A percentile compares a stretch with the other conserved stretches of the same genome.
phyloP scores from a whole-genome alignment of 2,888 invertebrate genomes.

The Subacronicta megacephala region DNA sequence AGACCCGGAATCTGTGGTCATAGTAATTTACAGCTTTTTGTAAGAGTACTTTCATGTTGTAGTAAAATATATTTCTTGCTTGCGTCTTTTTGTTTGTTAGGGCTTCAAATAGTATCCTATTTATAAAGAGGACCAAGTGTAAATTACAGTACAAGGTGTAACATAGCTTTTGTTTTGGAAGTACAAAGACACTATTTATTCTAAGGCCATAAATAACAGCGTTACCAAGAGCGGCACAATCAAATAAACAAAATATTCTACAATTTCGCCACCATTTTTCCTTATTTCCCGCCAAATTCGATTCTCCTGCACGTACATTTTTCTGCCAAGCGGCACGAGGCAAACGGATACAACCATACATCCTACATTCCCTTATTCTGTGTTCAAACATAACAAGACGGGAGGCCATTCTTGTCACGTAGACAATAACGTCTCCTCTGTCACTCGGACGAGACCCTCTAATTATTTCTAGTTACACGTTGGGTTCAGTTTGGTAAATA shows the following conservation, averaged over 20 bases:
- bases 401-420: conserved; percentile 53
- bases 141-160: too few relatives aligned
- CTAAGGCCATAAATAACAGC: neutral
- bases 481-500: conserved; percentile 10
- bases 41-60: too few relatives aligned
- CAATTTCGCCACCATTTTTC: conserved; percentile 31
- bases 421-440: conserved; percentile 56
- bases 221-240: neutral
- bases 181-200: neutral
- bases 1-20: too few relatives aligned
- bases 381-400: conserved; percentile 31
- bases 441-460: conserved; percentile 43
- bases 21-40: too few relatives aligned
- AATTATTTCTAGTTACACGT: conserved; percentile 50
- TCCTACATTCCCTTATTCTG: conserved; percentile 28
- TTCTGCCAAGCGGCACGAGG: conserved; percentile 43
- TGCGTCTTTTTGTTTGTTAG: too few relatives aligned
- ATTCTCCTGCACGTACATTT: conserved; percentile 42
- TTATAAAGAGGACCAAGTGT: too few relatives aligned
- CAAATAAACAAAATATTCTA: conserved; percentile 20
- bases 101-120: too few relatives aligned
- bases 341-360: conserved; percentile 47
- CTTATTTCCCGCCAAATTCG: conserved; percentile 50
- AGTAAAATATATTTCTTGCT: too few relatives aligned
- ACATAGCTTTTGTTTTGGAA: too few relatives aligned